Base-by-base conservation (phyloP, 1,140 invertebrate genomes). In the Apis dorsata region DNA sequence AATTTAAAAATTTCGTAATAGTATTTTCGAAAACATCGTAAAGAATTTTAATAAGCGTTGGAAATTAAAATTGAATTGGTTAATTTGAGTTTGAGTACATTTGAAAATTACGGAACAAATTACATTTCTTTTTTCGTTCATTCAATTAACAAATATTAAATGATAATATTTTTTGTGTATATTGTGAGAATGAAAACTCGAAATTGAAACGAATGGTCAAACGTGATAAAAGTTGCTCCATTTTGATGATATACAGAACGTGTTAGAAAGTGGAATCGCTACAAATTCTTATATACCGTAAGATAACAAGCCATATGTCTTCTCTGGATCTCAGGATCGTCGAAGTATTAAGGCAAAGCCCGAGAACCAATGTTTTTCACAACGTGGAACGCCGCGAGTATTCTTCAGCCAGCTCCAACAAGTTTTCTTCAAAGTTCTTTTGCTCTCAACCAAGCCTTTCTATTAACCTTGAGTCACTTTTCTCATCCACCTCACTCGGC, bases 401-500 rank as follows among this genome's bases (percentile, higher is more conserved):
- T 77, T 77, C 75, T 77, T 77, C 75, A 66, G 21, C 62, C 28
- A 55, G 62, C 55, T 55, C 28, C 28, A 53, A 65, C 75, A 55
- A 77, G 75, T 66, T 77, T 77, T 21, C 62, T 17, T 55, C 51
- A 34, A n/a, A 77, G 24, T 66, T 66, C 62, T 66, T 1, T 12
- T 2, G 10, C 28, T 21, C 51, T 7, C 73, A 11, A 28, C 73
- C 34, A 63, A 66, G 62, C 51, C 28, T 65, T 77, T 77, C 63
- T 77, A 77, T 77, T 77, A 77, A 62, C 62, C 51, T 55, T n/a
- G 63, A 55, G 17, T 28, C 62, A 55, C 62, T 77, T 66, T 66
- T 24, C 72, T 34, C 62, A 53, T 28, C 51, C 49, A 13, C 24
- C 19, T 24, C 9, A 44, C 34, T 44, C 17, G 3, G 11, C 11